Base-by-base conservation (phyloP, 2,797 vertebrate species). In the Coregonus ussuriensis region DNA sequence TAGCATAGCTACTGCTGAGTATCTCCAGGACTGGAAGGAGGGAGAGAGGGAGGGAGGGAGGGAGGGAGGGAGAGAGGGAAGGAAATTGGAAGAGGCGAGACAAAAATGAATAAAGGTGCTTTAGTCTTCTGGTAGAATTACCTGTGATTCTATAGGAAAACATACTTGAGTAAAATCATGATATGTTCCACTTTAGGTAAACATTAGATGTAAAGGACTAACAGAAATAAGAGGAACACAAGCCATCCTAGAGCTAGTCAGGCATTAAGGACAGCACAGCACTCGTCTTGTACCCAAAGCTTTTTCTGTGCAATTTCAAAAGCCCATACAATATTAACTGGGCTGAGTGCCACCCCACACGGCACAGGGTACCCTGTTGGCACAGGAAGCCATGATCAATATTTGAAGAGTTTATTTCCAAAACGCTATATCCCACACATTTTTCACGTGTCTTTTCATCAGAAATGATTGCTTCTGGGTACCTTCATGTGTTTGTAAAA, bases 281-380 rank as follows among this genome's bases (percentile, higher is more conserved):
- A 63, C 59, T 25, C 21, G 2, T 13, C 41, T 65, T 77, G 47
- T 25, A 74, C 81, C 51, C 74, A 79, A 63, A 81, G 18, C 65
- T 71, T 51, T 70, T 70, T 47, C 41, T 25, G 11, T 71, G 11
- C 37, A 7, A 31, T 84, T 84, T 84, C 74, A 80, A 78, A 81
- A 31, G 16, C 18, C 75, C 72, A 83, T 86, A 37, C 76, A 81
- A 85, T 83, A 82, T 86, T 86, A 69, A 88, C 80, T 25, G 82
- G 80, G 77, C 82, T 76, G 68, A 35, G 54, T 77, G 78, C 84
- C 79, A 80, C 78, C 62, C 18, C 25, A 84, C 78, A 67, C 54
- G 83, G 77, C 79, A 72, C 71, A 75, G 37, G 78, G 71, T 74
- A 79, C 72, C 56, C 56, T 75, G 75, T 51, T 14, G 53, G 73